Evolutionary conservation across 2,888 invertebrate genomes (phyloP).

Genomic region (Sarcophaga variegata): DNA sequence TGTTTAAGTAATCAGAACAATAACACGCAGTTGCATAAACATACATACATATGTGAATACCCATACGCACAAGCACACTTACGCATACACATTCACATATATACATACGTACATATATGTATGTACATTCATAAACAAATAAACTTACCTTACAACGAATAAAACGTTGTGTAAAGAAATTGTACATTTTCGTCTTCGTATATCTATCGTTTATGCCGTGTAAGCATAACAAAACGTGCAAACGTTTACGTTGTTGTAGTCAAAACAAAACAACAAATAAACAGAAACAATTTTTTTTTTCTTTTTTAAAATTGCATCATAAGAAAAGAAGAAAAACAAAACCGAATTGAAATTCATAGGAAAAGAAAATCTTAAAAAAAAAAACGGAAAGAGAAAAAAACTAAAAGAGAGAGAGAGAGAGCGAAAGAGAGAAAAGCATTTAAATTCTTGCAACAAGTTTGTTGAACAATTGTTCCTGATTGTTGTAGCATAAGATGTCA

Average conservation of each 20-base stretch:
- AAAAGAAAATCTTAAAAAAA: constrained; percentile 16
- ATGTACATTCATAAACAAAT: background rate
- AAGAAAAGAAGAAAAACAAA: constrained; percentile 1
- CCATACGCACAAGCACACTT: background rate
- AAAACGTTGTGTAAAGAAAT: constrained; percentile 13
- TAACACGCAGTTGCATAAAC: background rate
- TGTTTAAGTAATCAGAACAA: constrained; percentile 34
- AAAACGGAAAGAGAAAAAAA: background rate
- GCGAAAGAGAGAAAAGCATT: background rate
- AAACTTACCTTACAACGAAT: background rate
- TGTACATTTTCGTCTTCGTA: too few species aligned
- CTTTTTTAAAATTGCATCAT: constrained; percentile 32
- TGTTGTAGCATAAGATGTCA: background rate
- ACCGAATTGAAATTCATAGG: background rate
- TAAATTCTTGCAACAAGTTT: constrained; percentile 41
- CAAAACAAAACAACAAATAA: background rate
- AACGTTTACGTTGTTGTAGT: constrained; percentile 22
- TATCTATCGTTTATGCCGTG: constrained; percentile 1
- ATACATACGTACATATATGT: too few species aligned
- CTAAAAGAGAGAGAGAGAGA: background rate
- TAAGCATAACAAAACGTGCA: constrained; percentile 34
- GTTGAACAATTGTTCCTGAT: constrained; percentile 14
- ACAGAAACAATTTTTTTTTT: background rate
- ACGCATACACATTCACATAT: background rate
- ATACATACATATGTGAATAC: too few species aligned